Evolutionary conservation across 2,113 vertebrate genomes (phyloP).

Genomic region (Bettongia penicillata): DNA sequence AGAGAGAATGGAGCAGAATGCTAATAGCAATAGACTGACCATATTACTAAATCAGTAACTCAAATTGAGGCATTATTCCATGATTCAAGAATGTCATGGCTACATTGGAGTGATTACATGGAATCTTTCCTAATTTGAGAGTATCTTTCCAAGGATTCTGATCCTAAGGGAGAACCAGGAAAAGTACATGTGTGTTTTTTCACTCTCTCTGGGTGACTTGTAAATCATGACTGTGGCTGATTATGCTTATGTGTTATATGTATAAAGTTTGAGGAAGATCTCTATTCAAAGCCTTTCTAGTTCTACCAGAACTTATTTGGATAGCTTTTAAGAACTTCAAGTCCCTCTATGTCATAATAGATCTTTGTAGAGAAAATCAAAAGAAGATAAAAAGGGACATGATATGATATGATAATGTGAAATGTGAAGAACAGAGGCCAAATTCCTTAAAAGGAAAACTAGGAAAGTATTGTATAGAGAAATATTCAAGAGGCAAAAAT

Average conservation of each 20-base stretch:
- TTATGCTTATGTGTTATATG: neutral
- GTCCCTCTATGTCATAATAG: neutral
- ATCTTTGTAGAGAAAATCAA: neutral
- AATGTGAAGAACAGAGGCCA: neutral
- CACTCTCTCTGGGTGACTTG: neutral
- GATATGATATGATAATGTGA: neutral
- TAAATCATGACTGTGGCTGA: neutral
- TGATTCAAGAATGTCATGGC: too few species aligned
- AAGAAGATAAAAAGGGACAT: neutral
- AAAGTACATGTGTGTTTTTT: neutral
- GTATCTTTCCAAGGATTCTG: neutral
- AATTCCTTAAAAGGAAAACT: neutral
- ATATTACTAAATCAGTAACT: too few species aligned
- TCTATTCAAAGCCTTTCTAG: neutral
- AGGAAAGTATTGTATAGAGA: neutral
- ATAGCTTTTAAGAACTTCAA: neutral
- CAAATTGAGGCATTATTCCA: too few species aligned
- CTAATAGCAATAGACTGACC: too few species aligned
- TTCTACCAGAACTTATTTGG: neutral
- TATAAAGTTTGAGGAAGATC: neutral
- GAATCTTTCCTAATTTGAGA: neutral
- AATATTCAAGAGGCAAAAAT: neutral
- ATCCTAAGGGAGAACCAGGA: neutral
- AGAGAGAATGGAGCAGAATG: too few species aligned
- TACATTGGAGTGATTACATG: too few species aligned